Percentiles rank a stretch among this genome's conserved stretches.
phyloP scores from a whole-genome alignment of 2,797 vertebrate species.

The Enteromius mattozi region DNA sequence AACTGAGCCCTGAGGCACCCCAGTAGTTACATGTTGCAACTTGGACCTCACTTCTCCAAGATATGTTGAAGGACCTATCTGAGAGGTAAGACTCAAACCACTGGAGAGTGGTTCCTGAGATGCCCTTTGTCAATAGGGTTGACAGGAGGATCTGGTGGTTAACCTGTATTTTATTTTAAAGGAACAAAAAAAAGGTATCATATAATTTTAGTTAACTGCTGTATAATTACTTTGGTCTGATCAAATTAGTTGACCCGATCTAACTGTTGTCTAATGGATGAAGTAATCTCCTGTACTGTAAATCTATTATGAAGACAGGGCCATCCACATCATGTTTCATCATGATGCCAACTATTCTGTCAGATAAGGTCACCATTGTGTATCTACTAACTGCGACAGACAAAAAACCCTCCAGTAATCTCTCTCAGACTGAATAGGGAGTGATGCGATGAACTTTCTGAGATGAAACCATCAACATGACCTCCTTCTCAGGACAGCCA shows the following conservation, averaged over 20 bases:
- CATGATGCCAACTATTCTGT: conserved; percentile 64
- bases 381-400: conserved; percentile 54
- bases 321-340: conserved; percentile 7
- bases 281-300: conserved; percentile 16
- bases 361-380: conserved; percentile 59
- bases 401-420: conserved; percentile 29
- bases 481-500: conserved; percentile 20
- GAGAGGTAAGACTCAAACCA: no score
- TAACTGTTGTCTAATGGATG: neutral
- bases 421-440: conserved; percentile 14
- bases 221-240: neutral
- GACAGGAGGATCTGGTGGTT: no score
- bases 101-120: no score
- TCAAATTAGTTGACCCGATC: neutral
- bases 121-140: no score
- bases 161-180: no score
- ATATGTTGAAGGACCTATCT: no score
- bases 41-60: no score
- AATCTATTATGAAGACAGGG: conserved; percentile 4
- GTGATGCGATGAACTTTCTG: conserved; percentile 17
- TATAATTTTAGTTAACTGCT: neutral
- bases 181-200: neutral
- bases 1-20: no score
- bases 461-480: conserved; percentile 32
- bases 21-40: no score